These are phyloP conservation scores for Semaprochilodus insignis DNA, from an alignment of 2,797 vertebrate genomes.

Conservation along the genomic window DNA sequence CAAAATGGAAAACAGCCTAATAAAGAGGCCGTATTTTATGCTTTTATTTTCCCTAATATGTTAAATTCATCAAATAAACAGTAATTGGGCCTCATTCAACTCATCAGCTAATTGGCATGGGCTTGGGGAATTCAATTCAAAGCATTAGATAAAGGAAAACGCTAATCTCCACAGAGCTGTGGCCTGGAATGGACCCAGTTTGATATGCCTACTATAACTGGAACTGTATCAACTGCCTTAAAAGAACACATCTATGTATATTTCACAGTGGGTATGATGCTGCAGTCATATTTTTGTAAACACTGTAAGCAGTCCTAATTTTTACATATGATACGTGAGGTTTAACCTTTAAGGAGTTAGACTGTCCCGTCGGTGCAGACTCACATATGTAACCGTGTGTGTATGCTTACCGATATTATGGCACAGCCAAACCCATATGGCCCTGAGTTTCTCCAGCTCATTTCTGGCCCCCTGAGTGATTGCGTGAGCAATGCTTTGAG, in stretches of 20 bases:
- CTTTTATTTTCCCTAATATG: no score
- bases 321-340: background rate
- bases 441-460: constrained; percentile 79
- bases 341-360: background rate
- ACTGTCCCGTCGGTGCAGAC: background rate
- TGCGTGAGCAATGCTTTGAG: constrained; percentile 70
- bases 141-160: no score
- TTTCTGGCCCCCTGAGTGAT: constrained; percentile 75
- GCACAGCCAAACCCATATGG: constrained; percentile 87
- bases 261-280: no score
- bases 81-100: no score
- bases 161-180: no score
- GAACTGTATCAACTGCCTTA: background rate
- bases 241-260: background rate
- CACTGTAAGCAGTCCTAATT: background rate
- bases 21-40: no score
- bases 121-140: no score
- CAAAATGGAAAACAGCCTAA: no score
- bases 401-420: constrained; percentile 80
- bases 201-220: background rate
- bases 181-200: no score
- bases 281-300: background rate
- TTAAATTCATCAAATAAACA: no score
- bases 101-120: no score
- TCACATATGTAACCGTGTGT: constrained; percentile 5